phyloP scores from a whole-genome alignment of 2,113 vertebrate species.

The Rhizomys pruinosus region DNA sequence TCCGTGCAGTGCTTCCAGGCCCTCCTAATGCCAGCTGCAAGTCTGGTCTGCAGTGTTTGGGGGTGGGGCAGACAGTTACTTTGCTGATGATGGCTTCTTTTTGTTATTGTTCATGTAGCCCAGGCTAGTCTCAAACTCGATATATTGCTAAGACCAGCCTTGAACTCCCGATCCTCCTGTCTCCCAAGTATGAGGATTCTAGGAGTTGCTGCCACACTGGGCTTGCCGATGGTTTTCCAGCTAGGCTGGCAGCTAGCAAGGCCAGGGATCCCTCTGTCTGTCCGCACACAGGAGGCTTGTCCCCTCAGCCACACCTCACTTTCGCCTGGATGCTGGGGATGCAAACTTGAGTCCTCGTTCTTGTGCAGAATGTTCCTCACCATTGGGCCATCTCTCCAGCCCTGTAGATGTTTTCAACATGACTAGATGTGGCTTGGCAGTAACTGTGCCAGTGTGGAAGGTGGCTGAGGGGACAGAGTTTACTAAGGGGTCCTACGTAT shows the following conservation, averaged over 20 bases:
- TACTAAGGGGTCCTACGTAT: neutral
- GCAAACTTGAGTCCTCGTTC: neutral
- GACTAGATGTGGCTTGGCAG: neutral
- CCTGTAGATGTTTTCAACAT: neutral
- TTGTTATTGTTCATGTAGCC: neutral
- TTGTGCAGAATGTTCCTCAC: no score
- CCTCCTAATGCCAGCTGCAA: neutral
- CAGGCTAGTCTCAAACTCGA: neutral
- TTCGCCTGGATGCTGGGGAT: neutral
- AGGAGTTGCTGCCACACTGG: no score
- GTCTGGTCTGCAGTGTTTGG: neutral
- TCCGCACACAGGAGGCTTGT: neutral
- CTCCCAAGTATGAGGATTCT: neutral
- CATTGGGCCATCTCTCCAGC: neutral
- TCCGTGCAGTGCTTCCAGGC: neutral
- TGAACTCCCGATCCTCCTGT: neutral
- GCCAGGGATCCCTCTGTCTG: neutral
- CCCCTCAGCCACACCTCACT: neutral
- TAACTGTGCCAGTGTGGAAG: neutral
- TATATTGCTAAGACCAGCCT: neutral
- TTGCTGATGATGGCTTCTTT: neutral
- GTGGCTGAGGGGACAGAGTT: accelerated
- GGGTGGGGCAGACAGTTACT: neutral
- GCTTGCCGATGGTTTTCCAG: neutral
- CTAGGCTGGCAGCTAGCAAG: neutral